These are phyloP conservation scores for Panulirus ornatus DNA, from an alignment of 1,140 invertebrate genomes.

Conservation along the genomic window DNA sequence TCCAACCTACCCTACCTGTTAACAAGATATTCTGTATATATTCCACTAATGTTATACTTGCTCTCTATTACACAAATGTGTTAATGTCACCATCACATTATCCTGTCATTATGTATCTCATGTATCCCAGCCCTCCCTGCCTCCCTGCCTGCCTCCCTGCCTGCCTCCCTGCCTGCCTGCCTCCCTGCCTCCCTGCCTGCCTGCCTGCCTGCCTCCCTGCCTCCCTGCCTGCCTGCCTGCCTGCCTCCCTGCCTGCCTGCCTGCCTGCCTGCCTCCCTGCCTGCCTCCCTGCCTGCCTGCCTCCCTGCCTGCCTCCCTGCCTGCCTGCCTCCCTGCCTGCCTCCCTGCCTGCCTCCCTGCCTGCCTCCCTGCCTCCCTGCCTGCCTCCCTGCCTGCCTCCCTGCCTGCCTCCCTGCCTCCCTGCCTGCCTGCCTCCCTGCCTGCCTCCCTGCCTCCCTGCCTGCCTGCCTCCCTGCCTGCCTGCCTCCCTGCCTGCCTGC, in stretches of 20 bases:
- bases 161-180: slow-evolving; percentile 23
- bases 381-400: neutral
- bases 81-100: too few species aligned
- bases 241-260: slow-evolving; percentile 11
- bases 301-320: slow-evolving; percentile 11
- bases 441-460: slow-evolving; percentile 5
- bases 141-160: slow-evolving; percentile 4
- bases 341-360: neutral
- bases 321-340: neutral
- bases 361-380: neutral
- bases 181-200: slow-evolving; percentile 14
- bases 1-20: too few species aligned
- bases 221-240: slow-evolving; percentile 13
- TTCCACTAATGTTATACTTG: too few species aligned
- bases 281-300: slow-evolving; percentile 13
- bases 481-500: neutral
- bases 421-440: neutral
- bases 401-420: slow-evolving; percentile 4
- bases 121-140: too few species aligned
- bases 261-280: slow-evolving; percentile 21
- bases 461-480: neutral
- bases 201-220: slow-evolving; percentile 4
- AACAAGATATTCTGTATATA: too few species aligned
- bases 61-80: too few species aligned
- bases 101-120: too few species aligned